phyloP scores from a whole-genome alignment of 2,797 vertebrate genomes.

The Clamator glandarius region DNA sequence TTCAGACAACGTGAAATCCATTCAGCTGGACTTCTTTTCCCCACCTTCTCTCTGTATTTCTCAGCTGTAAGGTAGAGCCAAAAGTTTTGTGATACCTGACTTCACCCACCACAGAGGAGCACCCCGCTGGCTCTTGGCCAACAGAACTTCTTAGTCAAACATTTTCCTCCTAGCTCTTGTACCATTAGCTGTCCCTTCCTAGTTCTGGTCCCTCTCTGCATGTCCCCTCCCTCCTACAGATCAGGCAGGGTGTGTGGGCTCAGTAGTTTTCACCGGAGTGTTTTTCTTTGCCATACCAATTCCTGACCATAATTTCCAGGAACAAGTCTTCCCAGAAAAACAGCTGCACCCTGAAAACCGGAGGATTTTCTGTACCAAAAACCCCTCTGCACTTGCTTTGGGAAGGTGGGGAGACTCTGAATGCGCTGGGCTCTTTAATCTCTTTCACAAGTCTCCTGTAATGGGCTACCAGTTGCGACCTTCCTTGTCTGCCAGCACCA shows the following conservation, averaged over 20 bases:
- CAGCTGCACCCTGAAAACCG: neutral
- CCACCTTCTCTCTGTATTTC: constrained; percentile 27
- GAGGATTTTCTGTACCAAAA: neutral
- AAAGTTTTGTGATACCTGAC: constrained; percentile 61
- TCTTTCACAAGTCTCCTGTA: neutral
- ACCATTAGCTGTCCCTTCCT: neutral
- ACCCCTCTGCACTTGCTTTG: neutral
- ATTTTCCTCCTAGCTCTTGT: neutral
- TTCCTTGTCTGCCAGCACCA: neutral
- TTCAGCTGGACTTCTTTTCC: neutral
- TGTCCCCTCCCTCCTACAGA: neutral
- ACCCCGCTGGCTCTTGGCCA: neutral
- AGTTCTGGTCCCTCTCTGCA: neutral
- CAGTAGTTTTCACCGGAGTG: neutral
- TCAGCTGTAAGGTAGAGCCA: constrained; percentile 20
- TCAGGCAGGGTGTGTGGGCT: rapidly evolving
- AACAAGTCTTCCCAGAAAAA: neutral
- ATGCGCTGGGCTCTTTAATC: neutral
- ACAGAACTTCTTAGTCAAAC: neutral
- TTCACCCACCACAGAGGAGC: neutral
- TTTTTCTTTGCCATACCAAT: neutral
- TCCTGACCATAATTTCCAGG: neutral
- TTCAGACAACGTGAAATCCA: constrained; percentile 42
- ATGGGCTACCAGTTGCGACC: neutral
- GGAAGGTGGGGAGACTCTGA: neutral